These are phyloP conservation scores for Strongylocentrotus purpuratus DNA, from an alignment of 35 echinoderm and acorn worm species.

Conservation along the genomic window DNA sequence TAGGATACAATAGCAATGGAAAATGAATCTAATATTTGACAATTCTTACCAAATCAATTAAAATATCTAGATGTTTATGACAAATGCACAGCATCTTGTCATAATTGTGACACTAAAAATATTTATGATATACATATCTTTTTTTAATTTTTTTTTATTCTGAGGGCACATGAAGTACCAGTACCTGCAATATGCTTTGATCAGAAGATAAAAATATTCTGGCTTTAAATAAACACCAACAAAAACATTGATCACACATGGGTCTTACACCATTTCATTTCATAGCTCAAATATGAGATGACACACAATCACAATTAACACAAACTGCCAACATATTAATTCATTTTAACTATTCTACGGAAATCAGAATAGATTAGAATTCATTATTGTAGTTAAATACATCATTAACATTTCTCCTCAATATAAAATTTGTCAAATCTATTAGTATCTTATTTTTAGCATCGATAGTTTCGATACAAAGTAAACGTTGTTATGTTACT, in stretches of 20 bases:
- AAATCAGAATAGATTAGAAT: no score
- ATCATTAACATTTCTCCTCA: no score
- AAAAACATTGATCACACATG: background rate
- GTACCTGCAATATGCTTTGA: slow-evolving; percentile 35
- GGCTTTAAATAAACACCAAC: background rate
- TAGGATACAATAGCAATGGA: no score
- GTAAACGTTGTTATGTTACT: no score
- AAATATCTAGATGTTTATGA: background rate
- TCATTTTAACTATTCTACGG: no score
- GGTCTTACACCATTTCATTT: background rate
- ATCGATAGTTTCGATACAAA: no score
- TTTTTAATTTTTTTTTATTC: background rate
- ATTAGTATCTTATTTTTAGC: no score
- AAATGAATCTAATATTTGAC: no score
- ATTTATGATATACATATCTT: background rate
- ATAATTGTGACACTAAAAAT: background rate
- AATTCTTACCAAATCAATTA: no score
- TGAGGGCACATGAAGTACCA: slow-evolving; percentile 33
- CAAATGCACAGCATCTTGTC: background rate
- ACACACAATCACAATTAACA: background rate
- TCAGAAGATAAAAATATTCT: background rate
- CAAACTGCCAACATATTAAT: no score
- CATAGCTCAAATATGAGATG: background rate
- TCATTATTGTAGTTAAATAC: no score
- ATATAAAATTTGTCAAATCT: no score